These are phyloP conservation scores for Himalopsyche phryganea DNA, from an alignment of 1,140 invertebrate genomes.

Conservation along the genomic window DNA sequence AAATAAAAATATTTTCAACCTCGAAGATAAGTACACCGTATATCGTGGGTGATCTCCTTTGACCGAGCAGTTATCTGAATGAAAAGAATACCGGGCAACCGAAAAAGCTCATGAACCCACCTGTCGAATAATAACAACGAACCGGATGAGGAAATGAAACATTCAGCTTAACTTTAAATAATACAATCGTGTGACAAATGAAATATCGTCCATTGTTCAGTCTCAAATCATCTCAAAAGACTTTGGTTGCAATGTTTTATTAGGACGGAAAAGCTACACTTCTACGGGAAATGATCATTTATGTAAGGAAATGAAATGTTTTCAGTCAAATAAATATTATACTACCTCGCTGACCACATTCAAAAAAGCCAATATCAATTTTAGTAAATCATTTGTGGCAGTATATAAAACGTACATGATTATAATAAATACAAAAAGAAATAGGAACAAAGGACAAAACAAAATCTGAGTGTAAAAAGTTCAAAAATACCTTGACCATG, in stretches of 20 bases:
- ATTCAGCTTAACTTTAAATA: constrained; percentile 11
- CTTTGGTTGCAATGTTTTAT: not conserved
- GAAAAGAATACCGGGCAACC: constrained; percentile 55
- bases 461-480: constrained; percentile 56
- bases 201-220: constrained; percentile 1
- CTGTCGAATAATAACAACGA: constrained; percentile 49
- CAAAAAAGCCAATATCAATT: no score
- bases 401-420: not conserved
- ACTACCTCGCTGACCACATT: constrained; percentile 43
- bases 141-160: constrained; percentile 25
- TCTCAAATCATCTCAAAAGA: constrained; percentile 6
- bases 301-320: constrained; percentile 24
- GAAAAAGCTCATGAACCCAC: constrained; percentile 54
- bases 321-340: constrained; percentile 56
- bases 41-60: constrained; percentile 40
- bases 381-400: no score
- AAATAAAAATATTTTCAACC: not conserved
- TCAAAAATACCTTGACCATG: constrained; percentile 55
- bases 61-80: constrained; percentile 47
- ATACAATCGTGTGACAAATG: not conserved
- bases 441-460: constrained; percentile 4
- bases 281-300: constrained; percentile 6
- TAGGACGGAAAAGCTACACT: not conserved
- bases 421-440: constrained; percentile 2
- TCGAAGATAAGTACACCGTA: constrained; percentile 31